Evolutionary conservation across 1,140 invertebrate species (phyloP), one percentile per base, ranked within the genome.

Genomic region (Halesus radiatus): DNA sequence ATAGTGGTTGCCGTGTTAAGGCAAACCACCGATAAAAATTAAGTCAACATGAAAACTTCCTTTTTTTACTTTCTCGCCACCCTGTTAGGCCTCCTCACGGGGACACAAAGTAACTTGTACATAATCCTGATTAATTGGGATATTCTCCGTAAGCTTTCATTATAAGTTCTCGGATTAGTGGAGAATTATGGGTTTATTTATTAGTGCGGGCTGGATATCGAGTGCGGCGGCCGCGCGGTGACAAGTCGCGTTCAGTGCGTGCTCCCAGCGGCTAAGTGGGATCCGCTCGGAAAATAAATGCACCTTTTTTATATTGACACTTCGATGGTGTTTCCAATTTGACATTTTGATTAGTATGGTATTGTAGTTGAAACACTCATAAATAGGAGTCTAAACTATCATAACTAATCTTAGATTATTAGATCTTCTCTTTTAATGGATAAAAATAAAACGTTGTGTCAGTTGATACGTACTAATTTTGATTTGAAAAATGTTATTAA

Each of bases 111-210:
- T 72, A 37, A 53, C 77, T 16, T 53, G 68, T 79, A 45, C 37
- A 45, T 45, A 79, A 79, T 70, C 77, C 64, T 79, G 77, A 79
- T 79, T 26, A 37, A 79, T 79, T 54, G 13, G 54, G 56, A 45
- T 26, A 50, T 15, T 79, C 66, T 73, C 62, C 68, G 62, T 79
- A 79, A 79, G 68, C 52, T 66, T 53, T 79, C 37, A 78, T 78
- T 78, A 73, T 79, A 72, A 79, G 60, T 79, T 79, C 77, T 72
- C 58, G 77, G 77, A 79, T 79, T 32, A 50, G 77, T 45, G 22
- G 52, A 45, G 66, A 79, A 60, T 79, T 79, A 79, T 79, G 56
- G 53, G 77, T 26, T 72, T 79, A 73, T 60, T 79, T 79, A 53
- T 79, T 58, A 45, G 15, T 20, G 37, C 37, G 37, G 37, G 37